phyloP scores from a whole-genome alignment of 2,888 invertebrate species.

The Andricus quercusramuli region DNA sequence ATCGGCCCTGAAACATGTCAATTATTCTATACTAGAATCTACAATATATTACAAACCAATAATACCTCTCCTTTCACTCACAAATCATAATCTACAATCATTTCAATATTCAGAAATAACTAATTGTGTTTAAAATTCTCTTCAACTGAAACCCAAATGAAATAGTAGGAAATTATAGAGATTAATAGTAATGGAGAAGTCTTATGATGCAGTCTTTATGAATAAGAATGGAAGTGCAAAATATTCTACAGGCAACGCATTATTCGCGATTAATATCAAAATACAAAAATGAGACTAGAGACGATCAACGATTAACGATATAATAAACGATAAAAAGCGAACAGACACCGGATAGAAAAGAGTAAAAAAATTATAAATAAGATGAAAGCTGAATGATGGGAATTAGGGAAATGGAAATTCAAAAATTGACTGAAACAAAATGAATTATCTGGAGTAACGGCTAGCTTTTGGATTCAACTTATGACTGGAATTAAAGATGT shows the following conservation, averaged over 20 bases:
- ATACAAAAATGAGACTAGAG: background rate
- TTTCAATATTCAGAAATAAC: background rate
- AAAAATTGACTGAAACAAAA: background rate
- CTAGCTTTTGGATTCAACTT: background rate
- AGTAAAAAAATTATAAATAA: background rate
- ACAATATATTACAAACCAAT: conserved; percentile 22
- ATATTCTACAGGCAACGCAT: background rate
- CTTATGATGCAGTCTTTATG: background rate
- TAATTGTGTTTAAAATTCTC: background rate
- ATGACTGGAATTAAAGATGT: conserved; percentile 21
- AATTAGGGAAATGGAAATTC: background rate
- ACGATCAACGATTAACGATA: background rate
- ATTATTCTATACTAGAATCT: conserved; percentile 13
- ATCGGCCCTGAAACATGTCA: conserved; percentile 14
- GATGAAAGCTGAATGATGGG: background rate
- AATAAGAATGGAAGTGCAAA: conserved; percentile 13
- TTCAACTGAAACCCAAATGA: background rate
- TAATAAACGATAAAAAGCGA: background rate
- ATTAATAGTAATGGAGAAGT: background rate
- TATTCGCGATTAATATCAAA: background rate
- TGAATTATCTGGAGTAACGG: background rate
- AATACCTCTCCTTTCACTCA: conserved; percentile 2
- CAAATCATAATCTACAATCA: conserved; percentile 4
- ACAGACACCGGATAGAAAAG: background rate
- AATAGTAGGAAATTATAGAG: background rate